Base-by-base conservation (phyloP, 2,797 vertebrate genomes). In the Decapterus maruadsi region DNA sequence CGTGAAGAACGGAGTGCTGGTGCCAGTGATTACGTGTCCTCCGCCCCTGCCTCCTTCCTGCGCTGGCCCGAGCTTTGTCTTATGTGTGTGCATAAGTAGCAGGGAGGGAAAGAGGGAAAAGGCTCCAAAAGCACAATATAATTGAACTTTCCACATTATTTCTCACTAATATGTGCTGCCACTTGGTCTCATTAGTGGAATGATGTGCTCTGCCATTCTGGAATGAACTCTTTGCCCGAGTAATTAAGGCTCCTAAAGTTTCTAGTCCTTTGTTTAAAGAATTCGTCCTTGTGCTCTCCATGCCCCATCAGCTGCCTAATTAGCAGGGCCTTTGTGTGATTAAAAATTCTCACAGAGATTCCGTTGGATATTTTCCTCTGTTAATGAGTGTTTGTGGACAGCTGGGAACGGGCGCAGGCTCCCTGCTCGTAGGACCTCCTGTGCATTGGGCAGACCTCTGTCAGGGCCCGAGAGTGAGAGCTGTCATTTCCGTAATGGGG, bases 361-460 rank as follows among this genome's bases (percentile, higher is more conserved):
- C 96, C 95, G 95, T 97, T 97, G 97, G 97, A 98, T 97, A 97
- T 97, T 95, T 97, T 97, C 97, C 96, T 97, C 94, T 97, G 97
- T 97, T 99, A 99, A 99, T 98, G 98, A 99, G 97, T 99, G 98
- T 99, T 99, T 99, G 97, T 97, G 97, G 98, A 98, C 98, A 99
- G 98, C 97, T 98, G 98, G 98, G 98, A 97, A 96, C 94, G 54
- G 95, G 95, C 92, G 88, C 91, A 46, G 83, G 90, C 94, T 97
- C 97, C 96, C 96, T 95, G 93, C 94, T 95, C 94, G 86, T 94
- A 77, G 94, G 96, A 96, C 97, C 97, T 97, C 96, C 96, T 95
- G 96, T 95, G 96, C 95, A 95, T 96, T 94, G 94, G 92, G 95
- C 94, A 95, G 96, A 98, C 97, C 97, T 98, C 96, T 99, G 98